Base-by-base conservation (phyloP, 2,888 invertebrate genomes). In the Patella pellucida region DNA sequence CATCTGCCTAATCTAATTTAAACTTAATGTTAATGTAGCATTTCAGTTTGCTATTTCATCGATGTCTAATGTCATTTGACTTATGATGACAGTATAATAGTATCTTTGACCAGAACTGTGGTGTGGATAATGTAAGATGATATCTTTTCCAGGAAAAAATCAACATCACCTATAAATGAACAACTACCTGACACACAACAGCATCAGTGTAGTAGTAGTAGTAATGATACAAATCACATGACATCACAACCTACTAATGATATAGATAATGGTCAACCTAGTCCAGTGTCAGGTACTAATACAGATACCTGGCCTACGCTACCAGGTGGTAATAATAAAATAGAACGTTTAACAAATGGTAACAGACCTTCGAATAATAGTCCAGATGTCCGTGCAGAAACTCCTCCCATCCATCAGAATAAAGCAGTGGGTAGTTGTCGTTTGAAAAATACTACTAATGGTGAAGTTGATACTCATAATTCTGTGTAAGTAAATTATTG, bases 301-400 rank as follows among this genome's bases (percentile, higher is more conserved):
- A 85, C 81, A 82, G 87, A 87, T 54, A 85, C 85, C 0, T 87
- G 87, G 87, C 87, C 87, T 9, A 84, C 85, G 67, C 79, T 87
- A 77, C 83, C 85, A 68, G 82, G 80, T 70, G 80, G 74, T 3
- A 78, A 81, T 9, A 71, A 71, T 52, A 82, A 78, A 75, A 73
- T 76, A 56, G 80, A 82, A 41, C 27, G 76, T 52, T 75, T 82
- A n/a, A 76, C 82, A 54, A 83, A 83, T 69, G 83, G 82, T 51
- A 83, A 81, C 75, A 76, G 79, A 69, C 56, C 77, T 31, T 69
- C 80, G 27, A 76, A 78, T 68, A 67, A 73, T 69, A 78, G 62
- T 23, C 62, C 62, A 23, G 62, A 62, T 62, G 23, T 62, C 7
- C 62, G 62, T 23, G 19, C 19, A 12, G 62, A 62, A 19, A 62